Base-by-base conservation (phyloP, 2,113 vertebrate genomes). In the Rostratula benghalensis region DNA sequence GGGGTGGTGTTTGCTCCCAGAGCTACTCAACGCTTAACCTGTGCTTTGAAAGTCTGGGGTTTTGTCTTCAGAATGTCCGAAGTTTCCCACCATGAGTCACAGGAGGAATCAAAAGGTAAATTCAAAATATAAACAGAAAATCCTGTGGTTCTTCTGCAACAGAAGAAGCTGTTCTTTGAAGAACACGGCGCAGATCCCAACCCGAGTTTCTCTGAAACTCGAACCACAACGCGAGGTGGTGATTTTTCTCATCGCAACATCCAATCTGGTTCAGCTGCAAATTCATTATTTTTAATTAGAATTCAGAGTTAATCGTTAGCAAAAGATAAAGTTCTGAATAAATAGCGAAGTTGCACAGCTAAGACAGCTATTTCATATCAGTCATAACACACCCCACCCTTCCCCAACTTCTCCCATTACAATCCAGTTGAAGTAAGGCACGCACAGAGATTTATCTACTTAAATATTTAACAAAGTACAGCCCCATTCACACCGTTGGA, bases 111-210 rank as follows among this genome's bases (percentile, higher is more conserved):
- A 59, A 68, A 92, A 90, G 64, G 88, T 56, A 35, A 86, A 86
- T 30, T 83, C 56, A 59, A 51, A 39, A 37, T 3, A 24, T 2
- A 60, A 35, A 54, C 27, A 37, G 17, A 24, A 14, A 74, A 31
- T 3, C 45, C 30, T 30, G 46, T 9, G 94, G 79, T 37, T 78
- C 68, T 54, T 46, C 8, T 3, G 31, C 53, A 64, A 35, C 76
- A 84, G 57, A 37, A 28, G 81, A 68, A 91, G 45, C 39, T 48
- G 5, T 15, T 46, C 51, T 63, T 59, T 9, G 64, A 89, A 80
- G 78, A 65, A 20, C 0, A 2, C 0, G 0, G 53, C 13, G 17
- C 41, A 24, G 73, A 61, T 35, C 28, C 45, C 4, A 33, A n/a
- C 19, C 69, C 16, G 1, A 5, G 56, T 21, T 90, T 51, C 82